Base-by-base conservation (phyloP, 2,888 invertebrate genomes). In the Synergus umbraculus region DNA sequence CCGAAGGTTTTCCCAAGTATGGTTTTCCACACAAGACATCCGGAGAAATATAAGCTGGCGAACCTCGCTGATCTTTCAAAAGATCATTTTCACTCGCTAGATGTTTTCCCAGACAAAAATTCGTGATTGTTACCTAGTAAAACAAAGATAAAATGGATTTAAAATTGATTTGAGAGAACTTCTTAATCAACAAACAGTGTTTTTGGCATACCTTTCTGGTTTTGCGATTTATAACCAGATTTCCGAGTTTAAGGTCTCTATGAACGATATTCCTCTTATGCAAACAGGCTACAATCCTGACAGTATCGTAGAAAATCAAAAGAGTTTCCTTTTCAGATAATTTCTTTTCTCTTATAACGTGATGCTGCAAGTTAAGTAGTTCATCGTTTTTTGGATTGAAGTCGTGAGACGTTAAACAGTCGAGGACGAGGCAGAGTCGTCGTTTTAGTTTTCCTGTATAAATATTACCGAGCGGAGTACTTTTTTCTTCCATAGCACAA, bases 31-130 rank as follows among this genome's bases (percentile, higher is more conserved):
- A 94, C 5, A 97, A 92, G 8, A 96, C 96, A 90, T 96, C 97
- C 0, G 97, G 96, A 1, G 96, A 96, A 85, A 96, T 96, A 90
- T 96, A 97, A 0, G 96, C 96, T 1, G 96, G 96, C 0, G 96
- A 96, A 1, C 96, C 96, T 90, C 96, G 93, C 89, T 96, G 96
- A 91, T 96, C 96, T 87, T 95, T 95, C 63, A 96, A 91, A 49
- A 95, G 92, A 87, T 96, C 96, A 83, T 94, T 93, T 87, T 96
- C 96, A 83, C 95, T 95, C n/a, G 95, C 94, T 41, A 96, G 93
- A 89, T 96, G 96, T 83, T 96, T 96, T 0, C 96, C 96, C 76
- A 96, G 93, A 88, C 96, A 96, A 92, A 97, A 96, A 90, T 97
- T 96, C 1, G 96, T 96, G 37, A 96, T 93, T 2, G 94, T 95